Percentiles rank a stretch among this genome's conserved stretches.
phyloP scores from a whole-genome alignment of 2,888 invertebrate genomes.

The Nysson spinosus region DNA sequence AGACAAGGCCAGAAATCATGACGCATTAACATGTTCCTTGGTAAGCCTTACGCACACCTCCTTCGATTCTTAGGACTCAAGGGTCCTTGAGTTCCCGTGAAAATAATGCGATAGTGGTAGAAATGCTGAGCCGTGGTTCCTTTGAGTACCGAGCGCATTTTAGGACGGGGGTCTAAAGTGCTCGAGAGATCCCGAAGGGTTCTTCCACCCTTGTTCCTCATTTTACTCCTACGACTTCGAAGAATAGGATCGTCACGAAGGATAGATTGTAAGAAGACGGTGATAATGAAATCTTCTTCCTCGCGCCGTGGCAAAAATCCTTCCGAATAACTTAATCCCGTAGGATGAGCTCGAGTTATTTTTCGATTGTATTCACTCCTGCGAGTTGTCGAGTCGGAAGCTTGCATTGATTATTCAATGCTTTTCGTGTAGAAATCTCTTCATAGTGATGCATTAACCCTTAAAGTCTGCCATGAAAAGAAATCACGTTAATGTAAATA shows the following conservation, averaged over 20 bases:
- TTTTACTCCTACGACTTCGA: constrained; percentile 2
- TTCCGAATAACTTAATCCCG: background rate
- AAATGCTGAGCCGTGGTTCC: constrained; percentile 59
- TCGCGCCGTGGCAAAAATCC: constrained; percentile 1
- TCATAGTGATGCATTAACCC: too few relatives aligned
- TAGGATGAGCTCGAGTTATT: background rate
- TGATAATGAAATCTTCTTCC: constrained; percentile 38
- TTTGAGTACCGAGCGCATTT: constrained; percentile 46
- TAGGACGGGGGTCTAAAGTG: constrained; percentile 49
- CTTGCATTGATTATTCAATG: background rate
- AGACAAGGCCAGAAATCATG: constrained; percentile 17
- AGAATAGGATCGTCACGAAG: constrained; percentile 35
- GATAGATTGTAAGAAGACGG: constrained; percentile 18
- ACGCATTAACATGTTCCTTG: background rate
- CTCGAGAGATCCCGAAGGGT: constrained; percentile 45
- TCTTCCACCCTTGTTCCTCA: constrained; percentile 24
- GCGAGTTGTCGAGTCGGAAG: background rate
- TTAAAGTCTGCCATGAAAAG: too few relatives aligned
- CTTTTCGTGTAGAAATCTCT: too few relatives aligned
- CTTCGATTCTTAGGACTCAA: constrained; percentile 24
- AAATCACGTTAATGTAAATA: too few relatives aligned
- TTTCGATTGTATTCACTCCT: constrained; percentile 6
- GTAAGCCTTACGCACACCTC: constrained; percentile 38
- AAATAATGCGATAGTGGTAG: constrained; percentile 60
- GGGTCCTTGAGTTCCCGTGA: constrained; percentile 42